Evolutionary conservation across 2,888 invertebrate species (phyloP).

Genomic region (Coleophora deauratella): DNA sequence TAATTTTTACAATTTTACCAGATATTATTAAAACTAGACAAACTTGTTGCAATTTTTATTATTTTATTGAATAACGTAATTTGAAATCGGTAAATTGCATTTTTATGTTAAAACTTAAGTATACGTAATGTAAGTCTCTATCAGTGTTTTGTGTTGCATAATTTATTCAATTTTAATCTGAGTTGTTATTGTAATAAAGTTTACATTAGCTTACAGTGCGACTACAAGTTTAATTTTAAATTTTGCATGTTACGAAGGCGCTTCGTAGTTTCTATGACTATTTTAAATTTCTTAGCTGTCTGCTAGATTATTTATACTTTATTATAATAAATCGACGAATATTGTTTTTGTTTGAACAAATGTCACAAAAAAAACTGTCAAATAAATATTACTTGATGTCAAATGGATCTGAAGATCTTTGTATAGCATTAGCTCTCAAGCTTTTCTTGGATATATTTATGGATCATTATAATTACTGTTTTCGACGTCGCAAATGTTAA

Average conservation of each 20-base stretch:
- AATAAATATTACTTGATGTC: no score
- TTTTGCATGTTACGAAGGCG: not conserved
- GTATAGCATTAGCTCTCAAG: no score
- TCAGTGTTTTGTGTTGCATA: conserved; percentile 60
- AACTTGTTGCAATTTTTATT: conserved; percentile 8
- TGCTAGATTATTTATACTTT: no score
- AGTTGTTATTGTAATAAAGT: conserved; percentile 48
- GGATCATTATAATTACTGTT: no score
- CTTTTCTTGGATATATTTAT: not conserved
- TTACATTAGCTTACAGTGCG: conserved; percentile 48
- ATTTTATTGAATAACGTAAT: conserved; percentile 15
- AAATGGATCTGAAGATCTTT: no score
- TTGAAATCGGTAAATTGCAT: conserved; percentile 25
- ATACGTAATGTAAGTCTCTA: conserved; percentile 26
- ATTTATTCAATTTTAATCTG: conserved; percentile 59
- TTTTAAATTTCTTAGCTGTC: no score
- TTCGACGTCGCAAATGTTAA: not conserved
- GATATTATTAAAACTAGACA: conserved; percentile 1
- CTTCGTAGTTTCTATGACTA: no score
- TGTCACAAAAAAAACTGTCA: conserved; percentile 21
- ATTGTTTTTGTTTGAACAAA: conserved; percentile 7
- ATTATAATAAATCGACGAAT: not conserved
- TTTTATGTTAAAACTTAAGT: conserved; percentile 31
- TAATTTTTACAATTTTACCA: conserved; percentile 4
- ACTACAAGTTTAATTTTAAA: conserved; percentile 7